Evolutionary conservation across 1,140 invertebrate genomes (phyloP), one percentile per base, ranked within the genome.

Genomic region (Galendromus occidentalis): DNA sequence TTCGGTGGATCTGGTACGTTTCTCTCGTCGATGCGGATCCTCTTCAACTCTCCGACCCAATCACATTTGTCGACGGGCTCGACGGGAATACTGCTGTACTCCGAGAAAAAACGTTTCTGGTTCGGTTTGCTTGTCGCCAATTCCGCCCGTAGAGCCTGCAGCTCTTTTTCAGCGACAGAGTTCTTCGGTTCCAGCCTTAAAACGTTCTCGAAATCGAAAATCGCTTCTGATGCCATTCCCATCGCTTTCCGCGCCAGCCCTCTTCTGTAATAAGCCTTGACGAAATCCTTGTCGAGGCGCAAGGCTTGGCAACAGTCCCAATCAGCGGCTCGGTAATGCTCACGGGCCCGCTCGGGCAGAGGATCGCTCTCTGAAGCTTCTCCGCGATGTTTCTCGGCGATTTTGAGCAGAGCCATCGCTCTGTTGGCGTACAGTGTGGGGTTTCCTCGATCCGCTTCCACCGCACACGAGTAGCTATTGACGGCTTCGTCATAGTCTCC

Each of bases 341-440:
- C 76, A 76, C 69, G 30, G 42, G 64, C 29, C 17, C 39, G 42
- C 64, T 39, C 18, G 17, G 28, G 25, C 33, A 65, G 7, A 39
- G 29, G 5, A 68, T 42, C 29, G 6, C 44, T 18, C 17, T 30
- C 55, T 14, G 51, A 29, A 17, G 14, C 14, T 59, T 59, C 25
- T 2, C 25, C 25, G 14, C 51, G 33, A 25, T 29, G 14, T 29
- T 29, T 25, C 87, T 85, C 83, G 68, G 88, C 80, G 70, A 84
- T 80, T 74, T 91, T 92, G 12, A 94, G 76, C 69, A 86, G 83
- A 69, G 90, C 91, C 66, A 93, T 79, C 7, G 87, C 90, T 71
- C 91, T 79, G 76, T 95, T 95, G 7, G 87, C 86, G 73, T 82
- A 88, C 71, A 87, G 86, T 7, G 88, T 79, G 7, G 88, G 81